A percentile compares a stretch with the other conserved stretches of the same genome.
phyloP scores from a whole-genome alignment of 2,113 vertebrate species.

The Zapus hudsonius region DNA sequence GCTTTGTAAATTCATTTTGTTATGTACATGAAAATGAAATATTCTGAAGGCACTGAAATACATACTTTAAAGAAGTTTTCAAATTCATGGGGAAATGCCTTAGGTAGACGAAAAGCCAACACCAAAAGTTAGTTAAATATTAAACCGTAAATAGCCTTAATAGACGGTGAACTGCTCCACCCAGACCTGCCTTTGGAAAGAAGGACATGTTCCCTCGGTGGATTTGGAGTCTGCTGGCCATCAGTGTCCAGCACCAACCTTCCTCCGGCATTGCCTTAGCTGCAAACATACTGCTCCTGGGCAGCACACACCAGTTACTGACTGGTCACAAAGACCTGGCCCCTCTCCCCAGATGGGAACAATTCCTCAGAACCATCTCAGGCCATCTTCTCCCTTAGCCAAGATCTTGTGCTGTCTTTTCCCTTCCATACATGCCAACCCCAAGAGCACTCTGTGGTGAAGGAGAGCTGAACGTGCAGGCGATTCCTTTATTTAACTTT shows the following conservation, averaged over 20 bases:
- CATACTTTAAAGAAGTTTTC: neutral
- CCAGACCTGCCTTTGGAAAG: neutral
- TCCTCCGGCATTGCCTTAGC: slow-evolving; percentile 16
- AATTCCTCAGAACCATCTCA: neutral
- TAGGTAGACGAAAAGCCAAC: slow-evolving; percentile 19
- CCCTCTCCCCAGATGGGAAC: neutral
- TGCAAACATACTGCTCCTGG: neutral
- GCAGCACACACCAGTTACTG: neutral
- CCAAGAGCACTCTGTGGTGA: neutral
- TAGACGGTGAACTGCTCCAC: neutral
- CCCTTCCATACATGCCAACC: neutral
- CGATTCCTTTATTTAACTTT: no score
- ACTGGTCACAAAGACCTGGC: neutral
- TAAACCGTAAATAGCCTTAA: slow-evolving; percentile 16
- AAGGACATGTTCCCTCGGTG: neutral
- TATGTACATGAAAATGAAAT: neutral
- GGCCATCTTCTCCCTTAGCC: neutral
- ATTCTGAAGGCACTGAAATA: neutral
- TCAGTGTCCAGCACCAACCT: neutral
- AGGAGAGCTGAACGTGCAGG: no score
- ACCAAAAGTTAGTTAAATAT: slow-evolving; percentile 39
- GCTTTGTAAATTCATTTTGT: neutral
- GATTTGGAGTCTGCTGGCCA: neutral
- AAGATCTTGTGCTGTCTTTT: neutral
- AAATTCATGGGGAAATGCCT: neutral